Evolutionary conservation across 1,140 invertebrate genomes (phyloP).

Genomic region (Caenorhabditis remanei): DNA sequence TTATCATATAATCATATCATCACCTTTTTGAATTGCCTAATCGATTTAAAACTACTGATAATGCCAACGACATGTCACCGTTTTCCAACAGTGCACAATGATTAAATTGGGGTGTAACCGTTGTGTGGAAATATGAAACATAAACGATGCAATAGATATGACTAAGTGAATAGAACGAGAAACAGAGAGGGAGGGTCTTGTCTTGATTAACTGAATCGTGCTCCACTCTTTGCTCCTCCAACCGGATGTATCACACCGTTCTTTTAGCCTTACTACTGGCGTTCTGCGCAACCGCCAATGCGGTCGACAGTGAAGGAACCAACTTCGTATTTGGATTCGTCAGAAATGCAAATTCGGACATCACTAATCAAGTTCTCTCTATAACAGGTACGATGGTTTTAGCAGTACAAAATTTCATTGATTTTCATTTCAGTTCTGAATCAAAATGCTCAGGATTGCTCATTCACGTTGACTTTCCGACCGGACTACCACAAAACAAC

Average conservation of each 20-base stretch:
- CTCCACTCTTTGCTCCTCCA: neutral
- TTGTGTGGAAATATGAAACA: neutral
- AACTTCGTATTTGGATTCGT: constrained; percentile 17
- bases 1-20: constrained; percentile 21
- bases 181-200: neutral
- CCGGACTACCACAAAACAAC: neutral
- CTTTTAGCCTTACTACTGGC: constrained; percentile 19
- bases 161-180: constrained; percentile 1
- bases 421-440: constrained; percentile 17
- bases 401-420: neutral
- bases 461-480: constrained; percentile 29
- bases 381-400: constrained; percentile 16
- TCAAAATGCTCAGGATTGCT: neutral
- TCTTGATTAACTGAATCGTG: constrained; percentile 11
- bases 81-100: constrained; percentile 35
- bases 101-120: constrained; percentile 44
- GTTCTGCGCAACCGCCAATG: neutral
- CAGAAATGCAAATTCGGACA: constrained; percentile 26
- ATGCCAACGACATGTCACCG: constrained; percentile 25
- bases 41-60: constrained; percentile 50
- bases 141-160: constrained; percentile 4
- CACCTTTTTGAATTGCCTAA: constrained; percentile 22
- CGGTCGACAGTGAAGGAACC: constrained; percentile 52
- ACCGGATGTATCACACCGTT: constrained; percentile 27
- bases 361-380: constrained; percentile 29